Percentiles rank a stretch among this genome's conserved stretches.
phyloP scores from a whole-genome alignment of 2,888 invertebrate species.

The Latheticus oryzae region DNA sequence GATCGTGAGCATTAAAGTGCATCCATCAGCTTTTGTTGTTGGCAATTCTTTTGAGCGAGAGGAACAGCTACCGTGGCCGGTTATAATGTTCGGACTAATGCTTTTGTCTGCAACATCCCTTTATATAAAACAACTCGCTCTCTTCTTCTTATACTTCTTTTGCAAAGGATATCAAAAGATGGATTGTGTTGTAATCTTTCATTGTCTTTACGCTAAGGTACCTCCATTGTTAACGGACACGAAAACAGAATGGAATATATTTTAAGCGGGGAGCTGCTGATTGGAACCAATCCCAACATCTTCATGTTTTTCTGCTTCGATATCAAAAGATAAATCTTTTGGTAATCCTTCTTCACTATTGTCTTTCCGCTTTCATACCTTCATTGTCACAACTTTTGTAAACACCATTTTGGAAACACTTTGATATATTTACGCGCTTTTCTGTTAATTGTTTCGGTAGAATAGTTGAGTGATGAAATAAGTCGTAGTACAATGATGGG shows the following conservation, averaged over 20 bases:
- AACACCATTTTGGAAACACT: slow-evolving; percentile 3
- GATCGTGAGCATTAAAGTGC: slow-evolving; percentile 62
- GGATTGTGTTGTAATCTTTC: slow-evolving; percentile 24
- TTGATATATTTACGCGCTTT: slow-evolving; percentile 26
- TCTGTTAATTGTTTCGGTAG: slow-evolving; percentile 51
- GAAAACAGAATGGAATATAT: no score
- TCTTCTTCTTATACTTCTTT: slow-evolving; percentile 51
- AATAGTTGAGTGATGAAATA: slow-evolving; percentile 48
- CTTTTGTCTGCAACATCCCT: slow-evolving; percentile 58
- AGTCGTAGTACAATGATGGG: slow-evolving; percentile 25
- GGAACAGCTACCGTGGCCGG: slow-evolving; percentile 54
- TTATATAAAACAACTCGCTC: slow-evolving; percentile 57
- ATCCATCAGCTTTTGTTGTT: slow-evolving; percentile 61
- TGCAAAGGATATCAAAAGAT: slow-evolving; percentile 9
- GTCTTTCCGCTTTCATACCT: slow-evolving; percentile 33
- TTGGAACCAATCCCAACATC: no score
- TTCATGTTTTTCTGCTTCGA: slow-evolving; percentile 46
- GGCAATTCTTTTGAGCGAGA: slow-evolving; percentile 58
- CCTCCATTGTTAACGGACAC: slow-evolving; percentile 28
- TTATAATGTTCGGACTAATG: slow-evolving; percentile 59
- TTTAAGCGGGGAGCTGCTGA: no score
- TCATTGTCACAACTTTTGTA: slow-evolving; percentile 28
- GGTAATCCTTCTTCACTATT: slow-evolving; percentile 32
- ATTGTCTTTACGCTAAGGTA: slow-evolving; percentile 33
- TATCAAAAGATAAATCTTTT: slow-evolving; percentile 11